phyloP scores from a whole-genome alignment of 1,140 invertebrate species.

The Drosophila pandora region DNA sequence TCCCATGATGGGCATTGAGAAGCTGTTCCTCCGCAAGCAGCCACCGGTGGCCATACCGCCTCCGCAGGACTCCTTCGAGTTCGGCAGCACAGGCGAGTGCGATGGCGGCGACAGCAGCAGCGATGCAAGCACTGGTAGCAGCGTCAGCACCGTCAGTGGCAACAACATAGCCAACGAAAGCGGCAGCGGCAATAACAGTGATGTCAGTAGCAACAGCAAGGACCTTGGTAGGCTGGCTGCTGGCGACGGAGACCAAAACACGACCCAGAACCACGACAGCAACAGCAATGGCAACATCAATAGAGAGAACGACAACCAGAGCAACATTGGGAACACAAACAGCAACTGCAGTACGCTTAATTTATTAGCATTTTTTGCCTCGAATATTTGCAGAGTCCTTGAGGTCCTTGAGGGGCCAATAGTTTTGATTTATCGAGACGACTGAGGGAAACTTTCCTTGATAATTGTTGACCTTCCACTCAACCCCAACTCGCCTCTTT shows the following conservation, averaged over 20 bases:
- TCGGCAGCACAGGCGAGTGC: slow-evolving; percentile 16
- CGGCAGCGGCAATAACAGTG: slow-evolving; percentile 16
- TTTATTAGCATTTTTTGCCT: slow-evolving; percentile 64
- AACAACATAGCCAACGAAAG: slow-evolving; percentile 18
- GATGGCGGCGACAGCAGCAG: slow-evolving; percentile 1
- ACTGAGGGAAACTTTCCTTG: slow-evolving; percentile 61
- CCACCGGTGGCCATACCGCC: slow-evolving; percentile 47
- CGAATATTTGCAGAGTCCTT: slow-evolving; percentile 77
- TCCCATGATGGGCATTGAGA: slow-evolving; percentile 57
- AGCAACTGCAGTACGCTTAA: slow-evolving; percentile 76
- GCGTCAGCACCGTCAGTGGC: not conserved
- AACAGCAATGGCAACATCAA: not conserved
- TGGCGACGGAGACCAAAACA: slow-evolving; percentile 54
- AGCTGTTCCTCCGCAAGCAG: slow-evolving; percentile 58
- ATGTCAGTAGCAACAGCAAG: slow-evolving; percentile 20
- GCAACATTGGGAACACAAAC: slow-evolving; percentile 48
- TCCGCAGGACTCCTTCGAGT: slow-evolving; percentile 61
- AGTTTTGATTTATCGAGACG: slow-evolving; percentile 77
- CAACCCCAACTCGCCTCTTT: not conserved
- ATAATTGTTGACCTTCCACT: slow-evolving; percentile 65
- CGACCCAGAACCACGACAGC: slow-evolving; percentile 56
- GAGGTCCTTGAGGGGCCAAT: slow-evolving; percentile 67
- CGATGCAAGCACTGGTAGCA: not conserved
- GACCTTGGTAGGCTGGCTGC: slow-evolving; percentile 53
- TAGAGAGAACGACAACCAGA: slow-evolving; percentile 8